Evolutionary conservation across 2,888 invertebrate species (phyloP).

Genomic region (Anoncus sp.): DNA sequence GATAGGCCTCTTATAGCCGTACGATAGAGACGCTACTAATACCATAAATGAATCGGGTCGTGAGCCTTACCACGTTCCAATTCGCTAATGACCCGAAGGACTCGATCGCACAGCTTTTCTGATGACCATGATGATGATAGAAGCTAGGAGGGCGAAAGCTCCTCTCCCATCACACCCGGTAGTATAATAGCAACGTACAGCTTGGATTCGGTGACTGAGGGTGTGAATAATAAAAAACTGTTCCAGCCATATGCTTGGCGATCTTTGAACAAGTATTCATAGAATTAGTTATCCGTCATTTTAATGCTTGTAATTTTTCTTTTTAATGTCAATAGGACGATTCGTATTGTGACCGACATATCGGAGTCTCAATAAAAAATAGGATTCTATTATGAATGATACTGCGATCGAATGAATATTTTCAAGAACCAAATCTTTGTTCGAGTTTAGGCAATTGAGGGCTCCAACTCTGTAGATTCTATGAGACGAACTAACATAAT

Average conservation of each 20-base stretch:
- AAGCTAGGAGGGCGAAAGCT: too few relatives aligned
- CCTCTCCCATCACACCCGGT: too few relatives aligned
- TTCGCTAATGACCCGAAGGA: constrained; percentile 75
- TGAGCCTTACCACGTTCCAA: constrained; percentile 71
- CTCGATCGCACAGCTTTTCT: constrained; percentile 48
- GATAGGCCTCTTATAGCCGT: constrained; percentile 24
- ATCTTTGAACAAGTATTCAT: neutral
- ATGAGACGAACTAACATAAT: neutral
- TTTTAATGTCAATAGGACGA: too few relatives aligned
- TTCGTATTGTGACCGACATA: too few relatives aligned
- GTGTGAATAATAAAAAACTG: constrained; percentile 30
- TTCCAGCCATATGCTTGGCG: neutral
- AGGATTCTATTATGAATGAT: neutral
- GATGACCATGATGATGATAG: constrained; percentile 25
- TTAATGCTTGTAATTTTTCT: too few relatives aligned
- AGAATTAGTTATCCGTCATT: too few relatives aligned
- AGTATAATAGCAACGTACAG: too few relatives aligned
- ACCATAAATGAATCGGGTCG: constrained; percentile 70
- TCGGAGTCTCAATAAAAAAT: too few relatives aligned
- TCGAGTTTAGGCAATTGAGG: neutral
- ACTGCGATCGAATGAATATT: neutral
- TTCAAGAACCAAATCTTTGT: neutral
- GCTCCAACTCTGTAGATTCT: too few relatives aligned
- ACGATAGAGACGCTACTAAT: constrained; percentile 25
- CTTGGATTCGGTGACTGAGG: constrained; percentile 27